phyloP scores from a whole-genome alignment of 1,140 invertebrate species.

The Sweltsa coloradensis region DNA sequence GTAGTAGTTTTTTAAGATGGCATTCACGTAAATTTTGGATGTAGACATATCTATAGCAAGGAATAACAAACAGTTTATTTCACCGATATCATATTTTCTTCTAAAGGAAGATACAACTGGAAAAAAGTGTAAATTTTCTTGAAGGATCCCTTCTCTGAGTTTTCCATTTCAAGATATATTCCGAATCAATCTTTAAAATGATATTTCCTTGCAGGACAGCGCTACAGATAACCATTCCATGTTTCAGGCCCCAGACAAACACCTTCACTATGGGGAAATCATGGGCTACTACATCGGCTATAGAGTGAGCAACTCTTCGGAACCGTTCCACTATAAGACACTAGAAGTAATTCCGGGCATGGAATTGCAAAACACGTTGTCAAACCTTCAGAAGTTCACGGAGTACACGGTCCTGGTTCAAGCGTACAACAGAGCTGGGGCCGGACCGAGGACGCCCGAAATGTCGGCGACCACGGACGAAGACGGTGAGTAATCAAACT shows the following conservation, averaged over 20 bases:
- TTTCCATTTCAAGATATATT: no score
- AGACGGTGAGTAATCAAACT: slow-evolving; percentile 49
- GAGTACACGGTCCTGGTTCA: slow-evolving; percentile 69
- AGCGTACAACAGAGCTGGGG: slow-evolving; percentile 74
- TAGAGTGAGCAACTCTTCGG: slow-evolving; percentile 26
- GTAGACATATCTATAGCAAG: no score
- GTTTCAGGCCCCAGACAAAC: slow-evolving; percentile 28
- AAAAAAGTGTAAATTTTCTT: no score
- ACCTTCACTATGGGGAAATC: slow-evolving; percentile 58
- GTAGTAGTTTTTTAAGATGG: no score
- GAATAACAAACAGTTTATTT: no score
- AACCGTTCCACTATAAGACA: slow-evolving; percentile 45
- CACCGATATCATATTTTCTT: no score
- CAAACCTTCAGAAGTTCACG: slow-evolving; percentile 59
- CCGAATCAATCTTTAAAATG: no score
- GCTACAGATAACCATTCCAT: no score
- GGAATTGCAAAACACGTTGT: slow-evolving; percentile 46
- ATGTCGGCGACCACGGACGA: slow-evolving; percentile 64
- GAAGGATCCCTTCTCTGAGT: no score
- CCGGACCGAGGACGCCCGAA: slow-evolving; percentile 63
- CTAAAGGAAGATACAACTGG: no score
- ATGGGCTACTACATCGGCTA: slow-evolving; percentile 54
- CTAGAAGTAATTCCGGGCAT: slow-evolving; percentile 52
- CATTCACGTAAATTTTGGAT: no score
- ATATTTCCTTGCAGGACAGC: no score